phyloP scores from a whole-genome alignment of 1,140 invertebrate genomes.

The Monochamus saltuarius region DNA sequence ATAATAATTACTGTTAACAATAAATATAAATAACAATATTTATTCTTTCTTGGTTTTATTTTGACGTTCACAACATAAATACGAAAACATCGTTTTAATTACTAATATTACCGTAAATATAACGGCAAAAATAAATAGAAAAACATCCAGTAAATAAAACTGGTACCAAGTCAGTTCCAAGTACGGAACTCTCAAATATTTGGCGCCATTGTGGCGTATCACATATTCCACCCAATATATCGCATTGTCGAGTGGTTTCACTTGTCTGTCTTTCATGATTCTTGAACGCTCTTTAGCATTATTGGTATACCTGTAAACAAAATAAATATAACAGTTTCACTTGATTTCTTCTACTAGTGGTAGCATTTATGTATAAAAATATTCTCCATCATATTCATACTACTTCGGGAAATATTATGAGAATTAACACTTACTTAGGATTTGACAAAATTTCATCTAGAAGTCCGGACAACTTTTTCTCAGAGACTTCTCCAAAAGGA shows the following conservation, averaged over 20 bases:
- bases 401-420: too few species aligned
- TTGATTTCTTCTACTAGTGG: too few species aligned
- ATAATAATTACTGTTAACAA: too few species aligned
- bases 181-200: constrained; percentile 33
- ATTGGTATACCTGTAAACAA: constrained; percentile 37
- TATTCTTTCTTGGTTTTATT: too few species aligned
- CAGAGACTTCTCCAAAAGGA: constrained; percentile 36
- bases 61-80: background rate
- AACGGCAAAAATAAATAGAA: constrained; percentile 15
- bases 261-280: constrained; percentile 58
- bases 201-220: constrained; percentile 64
- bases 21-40: too few species aligned
- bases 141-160: constrained; percentile 35
- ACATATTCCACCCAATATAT: constrained; percentile 72
- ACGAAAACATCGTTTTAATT: background rate
- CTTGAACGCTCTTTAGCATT: constrained; percentile 54
- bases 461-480: constrained; percentile 21
- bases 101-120: constrained; percentile 9
- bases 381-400: too few species aligned
- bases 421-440: constrained; percentile 11
- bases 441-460: constrained; percentile 23
- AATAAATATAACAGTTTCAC: background rate
- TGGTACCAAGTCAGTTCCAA: constrained; percentile 36
- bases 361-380: constrained; percentile 32
- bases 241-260: constrained; percentile 59